Percentiles rank a stretch among this genome's conserved stretches.
Conservation (phyloP, 2,113 vertebrate genomes). For the Coptodon bakossiorum region DNA sequence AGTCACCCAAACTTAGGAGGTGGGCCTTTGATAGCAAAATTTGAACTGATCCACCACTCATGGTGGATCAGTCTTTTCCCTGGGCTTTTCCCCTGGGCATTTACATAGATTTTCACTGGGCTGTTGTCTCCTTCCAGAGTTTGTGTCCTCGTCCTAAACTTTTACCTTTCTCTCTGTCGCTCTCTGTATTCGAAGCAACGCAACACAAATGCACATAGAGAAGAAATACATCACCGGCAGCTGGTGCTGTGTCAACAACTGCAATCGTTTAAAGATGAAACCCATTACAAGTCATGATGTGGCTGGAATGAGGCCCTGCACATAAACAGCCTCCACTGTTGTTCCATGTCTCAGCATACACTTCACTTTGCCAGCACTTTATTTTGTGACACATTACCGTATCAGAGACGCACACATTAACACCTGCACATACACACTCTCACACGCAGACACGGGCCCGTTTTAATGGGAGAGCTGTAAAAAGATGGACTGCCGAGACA, state of each 20-base stretch:
- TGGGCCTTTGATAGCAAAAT: not conserved
- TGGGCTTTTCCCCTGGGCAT: too few relatives aligned
- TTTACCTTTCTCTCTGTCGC: not conserved
- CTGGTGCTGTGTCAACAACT: not conserved
- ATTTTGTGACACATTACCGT: constrained; percentile 25
- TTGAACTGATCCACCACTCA: not conserved
- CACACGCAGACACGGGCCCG: not conserved
- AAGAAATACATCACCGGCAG: not conserved
- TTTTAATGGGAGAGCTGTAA: constrained; percentile 33
- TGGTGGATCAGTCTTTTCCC: not conserved
- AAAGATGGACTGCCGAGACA: constrained; percentile 43
- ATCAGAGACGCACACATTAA: constrained; percentile 3
- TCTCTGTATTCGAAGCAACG: not conserved
- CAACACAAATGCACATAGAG: not conserved
- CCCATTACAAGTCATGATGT: constrained; percentile 22
- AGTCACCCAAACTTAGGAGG: not conserved
- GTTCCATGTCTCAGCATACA: not conserved
- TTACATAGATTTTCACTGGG: too few relatives aligned
- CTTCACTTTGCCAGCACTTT: constrained; percentile 6
- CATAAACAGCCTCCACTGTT: constrained; percentile 1
- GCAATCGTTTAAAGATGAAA: constrained; percentile 31
- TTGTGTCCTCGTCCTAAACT: not conserved
- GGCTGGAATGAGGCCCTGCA: not conserved
- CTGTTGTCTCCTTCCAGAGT: not conserved
- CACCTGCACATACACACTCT: not conserved